Conservation (phyloP, 2,113 vertebrate species). For the Cepphus grylle region DNA sequence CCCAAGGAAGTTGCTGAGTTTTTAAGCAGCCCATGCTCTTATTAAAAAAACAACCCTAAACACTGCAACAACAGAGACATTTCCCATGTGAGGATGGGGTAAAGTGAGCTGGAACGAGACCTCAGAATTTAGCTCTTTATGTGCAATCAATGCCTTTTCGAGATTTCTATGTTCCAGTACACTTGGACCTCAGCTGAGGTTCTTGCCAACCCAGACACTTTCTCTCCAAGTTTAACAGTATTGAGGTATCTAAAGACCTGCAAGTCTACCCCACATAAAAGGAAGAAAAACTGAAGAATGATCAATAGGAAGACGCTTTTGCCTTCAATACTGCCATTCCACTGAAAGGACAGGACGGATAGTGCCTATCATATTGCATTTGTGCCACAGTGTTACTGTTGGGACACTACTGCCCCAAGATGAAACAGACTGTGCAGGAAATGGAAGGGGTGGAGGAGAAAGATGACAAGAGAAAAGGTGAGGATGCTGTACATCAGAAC, state of each 20-base stretch:
- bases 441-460: neutral
- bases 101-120: neutral
- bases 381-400: neutral
- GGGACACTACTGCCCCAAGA: neutral
- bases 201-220: neutral
- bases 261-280: neutral
- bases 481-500: neutral
- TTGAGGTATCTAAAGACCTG: neutral
- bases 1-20: rapidly evolving
- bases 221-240: neutral
- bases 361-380: neutral
- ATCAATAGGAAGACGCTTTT: neutral
- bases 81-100: neutral
- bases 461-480: neutral
- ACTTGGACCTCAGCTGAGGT: neutral
- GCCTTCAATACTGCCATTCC: neutral
- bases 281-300: neutral
- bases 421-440: neutral
- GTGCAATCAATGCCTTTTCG: rapidly evolving
- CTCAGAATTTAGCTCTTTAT: neutral
- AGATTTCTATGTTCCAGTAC: neutral
- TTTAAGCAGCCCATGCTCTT: neutral
- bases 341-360: neutral
- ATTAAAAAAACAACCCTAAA: neutral
- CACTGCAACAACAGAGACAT: neutral